phyloP scores from a whole-genome alignment of 1,140 invertebrate genomes.

The Dendrolimus punctatus region DNA sequence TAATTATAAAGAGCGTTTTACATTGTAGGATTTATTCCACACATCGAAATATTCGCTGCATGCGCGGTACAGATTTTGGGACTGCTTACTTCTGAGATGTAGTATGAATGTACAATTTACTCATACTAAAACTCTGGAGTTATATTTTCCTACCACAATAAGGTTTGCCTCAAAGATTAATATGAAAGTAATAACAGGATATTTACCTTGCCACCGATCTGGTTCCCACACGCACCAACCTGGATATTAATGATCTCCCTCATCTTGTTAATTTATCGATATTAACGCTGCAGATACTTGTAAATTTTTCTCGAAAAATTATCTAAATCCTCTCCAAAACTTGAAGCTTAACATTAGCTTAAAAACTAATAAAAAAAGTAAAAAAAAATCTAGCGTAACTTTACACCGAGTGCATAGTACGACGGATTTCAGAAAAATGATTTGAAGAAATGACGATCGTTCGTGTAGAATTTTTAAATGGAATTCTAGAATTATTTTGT shows the following conservation, averaged over 20 bases:
- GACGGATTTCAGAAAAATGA: constrained; percentile 55
- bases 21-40: too few species aligned
- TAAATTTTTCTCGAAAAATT: constrained; percentile 46
- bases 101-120: too few species aligned
- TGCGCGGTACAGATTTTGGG: too few species aligned
- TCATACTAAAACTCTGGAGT: too few species aligned
- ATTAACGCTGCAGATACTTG: constrained; percentile 31
- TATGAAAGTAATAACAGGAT: neutral
- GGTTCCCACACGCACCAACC: constrained; percentile 58
- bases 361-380: constrained; percentile 51
- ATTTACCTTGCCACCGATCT: constrained; percentile 58
- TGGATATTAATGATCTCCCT: constrained; percentile 61
- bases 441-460: constrained; percentile 3
- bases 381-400: constrained; percentile 38
- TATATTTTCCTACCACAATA: too few species aligned
- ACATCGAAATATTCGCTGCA: too few species aligned
- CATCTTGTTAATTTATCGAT: constrained; percentile 60
- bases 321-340: constrained; percentile 32
- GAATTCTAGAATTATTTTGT: constrained; percentile 29
- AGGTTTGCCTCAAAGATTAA: neutral
- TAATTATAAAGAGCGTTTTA: neutral
- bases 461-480: constrained; percentile 20
- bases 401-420: constrained; percentile 54
- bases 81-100: too few species aligned
- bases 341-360: constrained; percentile 62